Evolutionary conservation across 2,113 vertebrate species (phyloP).

Genomic region (Orientallactaga bullata): DNA sequence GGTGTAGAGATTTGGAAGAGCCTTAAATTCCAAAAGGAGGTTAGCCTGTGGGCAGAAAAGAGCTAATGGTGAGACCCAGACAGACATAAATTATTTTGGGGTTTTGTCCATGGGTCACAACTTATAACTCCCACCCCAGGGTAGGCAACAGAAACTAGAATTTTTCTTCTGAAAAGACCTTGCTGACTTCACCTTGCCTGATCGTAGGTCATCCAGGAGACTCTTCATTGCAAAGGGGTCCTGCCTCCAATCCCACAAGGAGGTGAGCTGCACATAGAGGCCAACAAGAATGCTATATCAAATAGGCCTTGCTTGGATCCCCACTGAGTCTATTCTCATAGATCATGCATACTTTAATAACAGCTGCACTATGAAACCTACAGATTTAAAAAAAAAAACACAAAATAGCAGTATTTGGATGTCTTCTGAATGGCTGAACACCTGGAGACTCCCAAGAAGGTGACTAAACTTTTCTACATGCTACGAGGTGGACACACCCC

Average conservation of each 20-base stretch:
- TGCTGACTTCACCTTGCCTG: not conserved
- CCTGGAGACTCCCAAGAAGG: not conserved
- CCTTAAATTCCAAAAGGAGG: not conserved
- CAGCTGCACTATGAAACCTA: not conserved
- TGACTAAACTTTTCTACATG: not conserved
- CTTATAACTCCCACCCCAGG: not conserved
- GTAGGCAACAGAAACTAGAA: not conserved
- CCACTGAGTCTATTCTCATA: not conserved
- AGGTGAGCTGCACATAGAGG: not conserved
- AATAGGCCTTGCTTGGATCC: not conserved
- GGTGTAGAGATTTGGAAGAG: not conserved
- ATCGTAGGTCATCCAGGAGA: not conserved
- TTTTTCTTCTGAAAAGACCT: not conserved
- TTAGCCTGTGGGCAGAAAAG: not conserved
- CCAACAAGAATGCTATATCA: not conserved
- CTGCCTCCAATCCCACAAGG: not conserved
- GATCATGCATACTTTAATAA: not conserved
- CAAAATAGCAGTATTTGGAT: not conserved
- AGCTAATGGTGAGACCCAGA: not conserved
- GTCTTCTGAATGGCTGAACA: not conserved
- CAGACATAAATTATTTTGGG: not conserved
- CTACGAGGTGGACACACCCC: not conserved
- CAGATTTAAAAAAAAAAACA: not conserved
- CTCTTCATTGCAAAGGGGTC: not conserved
- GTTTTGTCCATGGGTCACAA: not conserved